Percentiles rank a stretch among this genome's conserved stretches.
These are phyloP conservation scores for Pectinophora gossypiella DNA, from an alignment of 1,140 invertebrate species.

Conservation along the genomic window DNA sequence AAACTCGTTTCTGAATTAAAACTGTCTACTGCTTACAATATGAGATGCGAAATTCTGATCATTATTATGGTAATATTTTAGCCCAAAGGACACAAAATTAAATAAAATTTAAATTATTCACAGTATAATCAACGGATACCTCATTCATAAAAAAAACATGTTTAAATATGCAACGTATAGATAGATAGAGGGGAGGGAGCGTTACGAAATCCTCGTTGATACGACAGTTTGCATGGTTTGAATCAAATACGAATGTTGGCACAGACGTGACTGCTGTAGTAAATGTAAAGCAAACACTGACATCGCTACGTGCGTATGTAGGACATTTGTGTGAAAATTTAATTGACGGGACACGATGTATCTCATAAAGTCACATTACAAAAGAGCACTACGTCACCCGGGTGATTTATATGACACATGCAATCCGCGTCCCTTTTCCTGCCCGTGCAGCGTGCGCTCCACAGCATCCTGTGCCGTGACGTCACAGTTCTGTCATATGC, in stretches of 20 bases:
- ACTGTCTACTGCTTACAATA: constrained; percentile 18
- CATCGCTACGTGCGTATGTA: background rate
- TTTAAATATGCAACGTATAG: constrained; percentile 16
- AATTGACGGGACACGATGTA: background rate
- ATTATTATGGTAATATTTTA: constrained; percentile 41
- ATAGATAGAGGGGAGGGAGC: background rate
- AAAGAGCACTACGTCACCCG: constrained; percentile 3
- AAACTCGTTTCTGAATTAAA: constrained; percentile 17
- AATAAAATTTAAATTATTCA: constrained; percentile 37
- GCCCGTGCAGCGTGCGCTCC: constrained; percentile 6
- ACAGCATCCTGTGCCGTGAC: constrained; percentile 31
- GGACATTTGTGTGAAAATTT: background rate
- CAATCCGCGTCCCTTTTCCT: constrained; percentile 7
- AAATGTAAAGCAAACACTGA: constrained; percentile 3
- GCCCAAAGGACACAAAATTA: constrained; percentile 28
- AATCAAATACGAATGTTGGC: constrained; percentile 9
- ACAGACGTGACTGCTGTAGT: constrained; percentile 7
- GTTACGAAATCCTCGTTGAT: constrained; percentile 2
- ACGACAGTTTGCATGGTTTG: background rate
- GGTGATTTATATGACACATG: constrained; percentile 28
- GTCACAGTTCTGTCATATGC: constrained; percentile 27
- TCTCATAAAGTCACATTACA: constrained; percentile 9
- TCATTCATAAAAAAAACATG: constrained; percentile 20
- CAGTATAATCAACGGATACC: constrained; percentile 26
- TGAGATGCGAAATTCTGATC: constrained; percentile 23